These are phyloP conservation scores for Sorex fumeus DNA, from an alignment of 2,113 vertebrate genomes.

Conservation along the genomic window DNA sequence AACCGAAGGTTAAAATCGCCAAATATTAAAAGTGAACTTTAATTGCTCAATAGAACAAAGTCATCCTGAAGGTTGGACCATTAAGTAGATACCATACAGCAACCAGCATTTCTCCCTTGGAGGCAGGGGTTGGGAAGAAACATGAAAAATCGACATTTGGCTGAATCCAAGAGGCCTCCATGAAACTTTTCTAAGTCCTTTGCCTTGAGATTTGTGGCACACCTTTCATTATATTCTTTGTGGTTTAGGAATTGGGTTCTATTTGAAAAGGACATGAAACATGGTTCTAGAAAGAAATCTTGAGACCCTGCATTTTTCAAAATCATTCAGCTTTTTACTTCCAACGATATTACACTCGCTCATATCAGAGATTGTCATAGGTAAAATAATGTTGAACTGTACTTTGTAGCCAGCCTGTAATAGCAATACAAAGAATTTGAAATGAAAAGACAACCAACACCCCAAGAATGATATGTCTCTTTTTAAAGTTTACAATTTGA, in stretches of 20 bases:
- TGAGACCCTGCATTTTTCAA: slow-evolving; percentile 53
- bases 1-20: slow-evolving; percentile 55
- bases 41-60: slow-evolving; percentile 63
- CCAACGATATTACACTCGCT: slow-evolving; percentile 12
- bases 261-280: slow-evolving; percentile 59
- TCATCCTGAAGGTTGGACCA: slow-evolving; percentile 53
- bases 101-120: slow-evolving; percentile 54
- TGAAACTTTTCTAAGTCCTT: slow-evolving; percentile 62
- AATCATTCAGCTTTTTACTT: slow-evolving; percentile 59
- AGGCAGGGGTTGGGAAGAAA: slow-evolving; percentile 40
- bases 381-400: slow-evolving; percentile 80
- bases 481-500: slow-evolving; percentile 85
- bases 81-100: slow-evolving; percentile 62
- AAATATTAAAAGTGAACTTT: slow-evolving; percentile 61
- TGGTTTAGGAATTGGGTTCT: slow-evolving; percentile 59
- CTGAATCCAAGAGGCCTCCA: slow-evolving; percentile 63
- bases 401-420: slow-evolving; percentile 72
- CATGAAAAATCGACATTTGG: slow-evolving; percentile 65
- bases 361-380: slow-evolving; percentile 65
- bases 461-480: slow-evolving; percentile 82
- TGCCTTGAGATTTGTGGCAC: slow-evolving; percentile 72
- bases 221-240: slow-evolving; percentile 64
- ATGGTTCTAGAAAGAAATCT: slow-evolving; percentile 72
- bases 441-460: slow-evolving; percentile 79
- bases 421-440: slow-evolving; percentile 82